Conservation (phyloP, 2,113 vertebrate genomes). For the Peromyscus maniculatus region DNA sequence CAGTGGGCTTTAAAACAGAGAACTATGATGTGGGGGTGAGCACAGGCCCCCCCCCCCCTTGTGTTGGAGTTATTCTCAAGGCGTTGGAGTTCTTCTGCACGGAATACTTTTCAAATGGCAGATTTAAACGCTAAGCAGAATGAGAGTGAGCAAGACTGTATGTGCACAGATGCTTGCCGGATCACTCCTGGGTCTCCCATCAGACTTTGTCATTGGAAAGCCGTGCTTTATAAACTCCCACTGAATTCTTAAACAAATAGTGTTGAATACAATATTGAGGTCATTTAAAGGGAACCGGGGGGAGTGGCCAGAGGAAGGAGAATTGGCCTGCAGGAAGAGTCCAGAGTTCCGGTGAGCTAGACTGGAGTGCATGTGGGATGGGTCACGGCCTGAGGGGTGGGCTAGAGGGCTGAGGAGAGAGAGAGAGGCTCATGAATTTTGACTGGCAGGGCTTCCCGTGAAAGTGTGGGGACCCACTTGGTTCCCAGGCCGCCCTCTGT, state of each 20-base stretch:
- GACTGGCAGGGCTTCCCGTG: not conserved
- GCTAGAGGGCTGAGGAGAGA: not conserved
- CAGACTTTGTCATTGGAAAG: not conserved
- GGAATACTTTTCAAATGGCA: not conserved
- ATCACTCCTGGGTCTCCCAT: not conserved
- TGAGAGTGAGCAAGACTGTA: accelerated
- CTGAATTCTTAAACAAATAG: not conserved
- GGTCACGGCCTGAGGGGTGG: not conserved
- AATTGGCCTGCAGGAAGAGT: not conserved
- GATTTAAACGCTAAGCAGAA: not conserved
- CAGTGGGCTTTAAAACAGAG: not conserved
- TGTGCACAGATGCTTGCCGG: not conserved
- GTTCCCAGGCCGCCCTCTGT: conserved; percentile 94
- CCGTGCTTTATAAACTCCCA: not conserved
- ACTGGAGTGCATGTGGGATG: not conserved
- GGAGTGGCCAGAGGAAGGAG: not conserved
- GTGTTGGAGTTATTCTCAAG: not conserved
- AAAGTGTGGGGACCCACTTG: conserved; percentile 88
- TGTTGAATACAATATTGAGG: not conserved
- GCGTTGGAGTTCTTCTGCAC: not conserved
- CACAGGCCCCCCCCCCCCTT: not conserved
- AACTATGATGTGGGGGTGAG: not conserved
- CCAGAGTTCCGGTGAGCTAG: not conserved
- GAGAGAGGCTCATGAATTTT: not conserved
- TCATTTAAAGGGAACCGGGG: not conserved